Base-by-base conservation (phyloP, 1,140 invertebrate species). In the Bombus waltoni region DNA sequence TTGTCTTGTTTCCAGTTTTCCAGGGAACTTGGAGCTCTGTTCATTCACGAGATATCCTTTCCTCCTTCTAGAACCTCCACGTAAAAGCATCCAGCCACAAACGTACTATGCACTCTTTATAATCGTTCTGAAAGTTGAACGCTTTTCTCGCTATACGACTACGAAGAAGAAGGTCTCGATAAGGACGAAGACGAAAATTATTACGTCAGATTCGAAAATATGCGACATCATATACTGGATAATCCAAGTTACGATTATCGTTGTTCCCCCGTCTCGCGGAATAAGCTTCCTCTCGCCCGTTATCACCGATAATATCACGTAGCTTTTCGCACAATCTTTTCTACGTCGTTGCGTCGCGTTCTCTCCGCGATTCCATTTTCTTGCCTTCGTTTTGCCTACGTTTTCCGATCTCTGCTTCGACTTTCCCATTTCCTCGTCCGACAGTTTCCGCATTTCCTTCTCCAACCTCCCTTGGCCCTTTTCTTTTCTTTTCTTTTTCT, bases 401-500 rank as follows among this genome's bases (percentile, higher is more conserved):
- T 18, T 38, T 18, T 38, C 28, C 8, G 15, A 4, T 6, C 47
- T 53, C 13, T 59, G 32, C 42, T 40, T 66, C 81, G 81, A 76
- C 44, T 83, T 83, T 83, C 28, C 81, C 72, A 76, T 76, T 83
- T 83, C 81, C 81, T 76, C 28, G 59, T 65, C 72, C 81, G 57
- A 22, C 59, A 47, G 81, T 75, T 82, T 25, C n/a, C 32, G 57
- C 59, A 66, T 75, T 75, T 82, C 59, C 72, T 82, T 10, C 59
- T 1, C 40, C 32, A n/a, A 18, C 18, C 42, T 8, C 11, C 42
- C 53, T 11, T 10, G 1, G n/a, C 11, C 25, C 4, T 6, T 13
- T 62, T 25, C 4, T 13, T 4, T n/a, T 4, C 3, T 11, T 3
- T 0, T 28, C 15, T 3, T 15, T 15, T 13, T 18, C 4, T 18